These are phyloP conservation scores for Ceramica pisi DNA, from an alignment of 2,888 invertebrate genomes.

Conservation along the genomic window DNA sequence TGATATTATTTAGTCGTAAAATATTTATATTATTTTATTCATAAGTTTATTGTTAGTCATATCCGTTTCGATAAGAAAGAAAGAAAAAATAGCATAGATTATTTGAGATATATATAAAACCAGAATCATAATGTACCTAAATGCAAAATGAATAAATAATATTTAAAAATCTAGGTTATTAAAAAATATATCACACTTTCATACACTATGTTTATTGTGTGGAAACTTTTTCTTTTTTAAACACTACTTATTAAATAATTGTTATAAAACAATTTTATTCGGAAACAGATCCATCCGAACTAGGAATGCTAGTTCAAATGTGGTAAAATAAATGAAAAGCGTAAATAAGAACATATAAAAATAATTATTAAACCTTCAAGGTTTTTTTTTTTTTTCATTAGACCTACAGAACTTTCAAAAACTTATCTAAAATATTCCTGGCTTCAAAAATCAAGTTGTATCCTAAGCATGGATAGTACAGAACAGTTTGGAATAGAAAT, in stretches of 20 bases:
- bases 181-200: neutral
- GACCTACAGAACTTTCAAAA: neutral
- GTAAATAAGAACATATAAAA: too few relatives aligned
- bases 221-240: neutral
- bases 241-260: neutral
- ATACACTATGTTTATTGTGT: neutral
- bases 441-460: neutral
- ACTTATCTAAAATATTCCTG: neutral
- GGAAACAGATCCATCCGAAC: too few relatives aligned
- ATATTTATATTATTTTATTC: slow-evolving; percentile 17
- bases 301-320: neutral
- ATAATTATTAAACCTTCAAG: neutral
- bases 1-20: slow-evolving; percentile 3
- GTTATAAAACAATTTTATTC: neutral
- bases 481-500: slow-evolving; percentile 16
- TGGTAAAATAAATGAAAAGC: neutral
- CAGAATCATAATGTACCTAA: neutral
- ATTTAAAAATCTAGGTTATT: too few relatives aligned
- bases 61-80: neutral
- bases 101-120: neutral
- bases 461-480: slow-evolving; percentile 19
- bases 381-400: neutral
- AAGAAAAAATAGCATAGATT: neutral
- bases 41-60: slow-evolving; percentile 11
- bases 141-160: too few relatives aligned